A percentile compares a stretch with the other conserved stretches of the same genome.
These are phyloP conservation scores for Babyrousa celebensis DNA, from an alignment of 2,797 vertebrate species.

Conservation along the genomic window DNA sequence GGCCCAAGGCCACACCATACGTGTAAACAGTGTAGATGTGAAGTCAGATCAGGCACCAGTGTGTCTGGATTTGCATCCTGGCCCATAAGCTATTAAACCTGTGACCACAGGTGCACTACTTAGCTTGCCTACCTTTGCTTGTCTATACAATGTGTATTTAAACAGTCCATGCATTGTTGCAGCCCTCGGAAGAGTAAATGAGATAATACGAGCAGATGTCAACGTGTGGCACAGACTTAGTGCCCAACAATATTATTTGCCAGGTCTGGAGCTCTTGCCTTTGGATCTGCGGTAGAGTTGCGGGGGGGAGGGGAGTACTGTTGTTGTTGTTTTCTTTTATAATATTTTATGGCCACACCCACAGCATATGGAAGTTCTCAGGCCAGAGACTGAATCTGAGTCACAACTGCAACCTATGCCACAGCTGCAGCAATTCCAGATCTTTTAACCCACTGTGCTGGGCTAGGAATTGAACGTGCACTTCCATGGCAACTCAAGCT, in stretches of 20 bases:
- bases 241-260: not conserved
- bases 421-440: no score
- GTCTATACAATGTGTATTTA: not conserved
- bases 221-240: not conserved
- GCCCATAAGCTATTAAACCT: not conserved
- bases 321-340: no score
- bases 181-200: not conserved
- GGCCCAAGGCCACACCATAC: not conserved
- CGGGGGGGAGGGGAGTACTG: no score
- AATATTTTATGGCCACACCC: no score
- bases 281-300: not conserved
- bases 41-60: not conserved
- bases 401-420: no score
- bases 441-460: no score
- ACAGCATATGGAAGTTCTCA: no score
- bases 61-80: not conserved
- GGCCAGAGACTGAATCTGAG: no score
- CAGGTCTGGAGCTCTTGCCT: not conserved
- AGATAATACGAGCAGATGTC: constrained; percentile 1
- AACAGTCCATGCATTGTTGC: not conserved
- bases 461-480: no score
- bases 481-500: no score
- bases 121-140: not conserved
- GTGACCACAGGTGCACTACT: not conserved
- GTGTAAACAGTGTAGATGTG: not conserved